These are phyloP conservation scores for Parasteatoda lunata DNA, from an alignment of 2,888 invertebrate genomes.

Conservation along the genomic window DNA sequence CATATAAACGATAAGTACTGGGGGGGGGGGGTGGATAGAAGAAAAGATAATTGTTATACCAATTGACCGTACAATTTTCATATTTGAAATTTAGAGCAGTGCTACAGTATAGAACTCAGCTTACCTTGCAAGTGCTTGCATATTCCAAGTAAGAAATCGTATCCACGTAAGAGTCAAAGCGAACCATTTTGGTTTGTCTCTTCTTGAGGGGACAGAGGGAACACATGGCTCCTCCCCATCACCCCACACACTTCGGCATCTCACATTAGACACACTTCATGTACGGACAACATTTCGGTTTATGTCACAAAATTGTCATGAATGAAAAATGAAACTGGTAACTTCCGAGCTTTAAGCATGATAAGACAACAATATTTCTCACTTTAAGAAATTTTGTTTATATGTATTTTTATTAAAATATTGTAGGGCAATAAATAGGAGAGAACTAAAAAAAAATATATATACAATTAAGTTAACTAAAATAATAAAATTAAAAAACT, in stretches of 20 bases:
- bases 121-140: conserved; percentile 73
- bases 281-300: neutral
- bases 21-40: no score
- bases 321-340: neutral
- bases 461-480: no score
- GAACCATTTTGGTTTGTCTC: conserved; percentile 78
- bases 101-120: neutral
- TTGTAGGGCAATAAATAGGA: no score
- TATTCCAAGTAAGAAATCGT: conserved; percentile 79
- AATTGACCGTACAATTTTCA: no score
- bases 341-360: neutral
- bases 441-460: no score
- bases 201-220: conserved; percentile 80
- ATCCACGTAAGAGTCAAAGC: conserved; percentile 80
- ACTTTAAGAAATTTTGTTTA: no score
- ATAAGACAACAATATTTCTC: neutral
- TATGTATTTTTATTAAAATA: no score
- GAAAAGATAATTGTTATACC: no score
- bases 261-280: neutral
- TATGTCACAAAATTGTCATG: neutral
- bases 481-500: no score
- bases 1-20: no score
- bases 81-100: neutral
- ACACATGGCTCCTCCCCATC: conserved; percentile 76
- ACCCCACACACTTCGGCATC: neutral